A percentile compares a stretch with the other conserved stretches of the same genome.
Evolutionary conservation across 64 coral and sea anemone species (phyloP).

Genomic region (Montipora sp.): DNA sequence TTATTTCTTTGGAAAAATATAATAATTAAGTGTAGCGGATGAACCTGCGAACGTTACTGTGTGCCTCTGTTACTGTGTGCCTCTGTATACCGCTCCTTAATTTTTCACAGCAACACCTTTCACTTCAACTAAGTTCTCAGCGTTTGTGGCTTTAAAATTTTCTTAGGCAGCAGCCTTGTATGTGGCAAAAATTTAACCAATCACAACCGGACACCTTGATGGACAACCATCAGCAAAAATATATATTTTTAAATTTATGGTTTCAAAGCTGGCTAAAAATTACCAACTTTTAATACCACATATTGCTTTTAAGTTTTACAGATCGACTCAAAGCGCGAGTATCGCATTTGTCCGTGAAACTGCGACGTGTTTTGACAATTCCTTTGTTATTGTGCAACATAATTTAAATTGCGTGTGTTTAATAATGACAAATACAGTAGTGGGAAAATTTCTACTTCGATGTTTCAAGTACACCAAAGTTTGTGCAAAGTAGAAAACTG

Average conservation of each 20-base stretch:
- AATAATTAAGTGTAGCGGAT: too few species aligned
- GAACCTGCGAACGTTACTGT: neutral
- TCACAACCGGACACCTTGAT: neutral
- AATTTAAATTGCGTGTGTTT: too few species aligned
- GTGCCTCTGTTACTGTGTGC: neutral
- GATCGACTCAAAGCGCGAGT: neutral
- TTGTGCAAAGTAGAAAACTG: neutral
- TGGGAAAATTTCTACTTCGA: too few species aligned
- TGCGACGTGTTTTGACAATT: neutral
- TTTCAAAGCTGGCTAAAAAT: neutral
- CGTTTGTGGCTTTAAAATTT: too few species aligned
- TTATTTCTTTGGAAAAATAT: too few species aligned
- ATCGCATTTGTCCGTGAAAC: neutral
- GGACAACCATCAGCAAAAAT: neutral
- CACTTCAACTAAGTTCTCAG: too few species aligned
- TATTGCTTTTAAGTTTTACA: neutral
- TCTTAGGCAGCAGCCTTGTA: too few species aligned
- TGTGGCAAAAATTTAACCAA: neutral
- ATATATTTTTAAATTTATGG: neutral
- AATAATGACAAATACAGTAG: neutral
- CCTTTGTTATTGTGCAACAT: neutral
- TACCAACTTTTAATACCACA: neutral
- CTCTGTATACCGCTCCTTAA: neutral
- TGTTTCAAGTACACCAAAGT: neutral
- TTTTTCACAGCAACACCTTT: too few species aligned